phyloP scores from a whole-genome alignment of 2,888 invertebrate species.

The Listrodromus nycthemerus region DNA sequence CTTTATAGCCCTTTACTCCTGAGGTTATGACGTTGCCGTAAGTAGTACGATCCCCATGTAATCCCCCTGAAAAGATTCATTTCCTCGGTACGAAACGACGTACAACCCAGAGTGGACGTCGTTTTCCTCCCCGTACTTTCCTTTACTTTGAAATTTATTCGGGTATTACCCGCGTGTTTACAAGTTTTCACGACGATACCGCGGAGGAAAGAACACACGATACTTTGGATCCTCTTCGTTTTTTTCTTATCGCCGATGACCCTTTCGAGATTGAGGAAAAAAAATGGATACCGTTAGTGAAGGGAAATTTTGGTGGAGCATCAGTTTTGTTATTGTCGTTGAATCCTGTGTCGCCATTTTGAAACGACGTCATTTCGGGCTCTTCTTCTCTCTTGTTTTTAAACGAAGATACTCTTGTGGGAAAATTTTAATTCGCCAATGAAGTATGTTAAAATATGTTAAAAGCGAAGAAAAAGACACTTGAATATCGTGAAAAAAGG shows the following conservation, averaged over 20 bases:
- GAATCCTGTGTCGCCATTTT: no score
- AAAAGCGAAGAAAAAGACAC: neutral
- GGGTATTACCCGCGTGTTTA: neutral
- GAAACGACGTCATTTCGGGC: no score
- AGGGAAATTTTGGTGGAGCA: neutral
- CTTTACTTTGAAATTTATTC: neutral
- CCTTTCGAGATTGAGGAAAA: neutral
- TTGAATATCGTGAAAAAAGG: conserved; percentile 31
- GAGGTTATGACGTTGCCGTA: conserved; percentile 65
- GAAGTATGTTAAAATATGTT: no score
- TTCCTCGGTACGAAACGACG: conserved; percentile 24
- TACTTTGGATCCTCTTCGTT: no score
- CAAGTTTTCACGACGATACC: neutral
- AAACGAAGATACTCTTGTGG: no score
- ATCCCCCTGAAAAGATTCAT: conserved; percentile 77
- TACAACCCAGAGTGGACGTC: neutral
- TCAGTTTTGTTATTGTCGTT: no score
- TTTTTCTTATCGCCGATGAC: no score
- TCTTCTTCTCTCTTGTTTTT: no score
- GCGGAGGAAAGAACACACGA: neutral
- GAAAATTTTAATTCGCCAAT: neutral
- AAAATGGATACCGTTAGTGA: neutral
- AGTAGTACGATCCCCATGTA: conserved; percentile 72
- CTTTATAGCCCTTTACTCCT: conserved; percentile 37
- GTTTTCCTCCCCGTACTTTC: neutral